A percentile compares a stretch with the other conserved stretches of the same genome.
Evolutionary conservation across 2,888 invertebrate genomes (phyloP).

Genomic region (Amphipyra tragopoginis): DNA sequence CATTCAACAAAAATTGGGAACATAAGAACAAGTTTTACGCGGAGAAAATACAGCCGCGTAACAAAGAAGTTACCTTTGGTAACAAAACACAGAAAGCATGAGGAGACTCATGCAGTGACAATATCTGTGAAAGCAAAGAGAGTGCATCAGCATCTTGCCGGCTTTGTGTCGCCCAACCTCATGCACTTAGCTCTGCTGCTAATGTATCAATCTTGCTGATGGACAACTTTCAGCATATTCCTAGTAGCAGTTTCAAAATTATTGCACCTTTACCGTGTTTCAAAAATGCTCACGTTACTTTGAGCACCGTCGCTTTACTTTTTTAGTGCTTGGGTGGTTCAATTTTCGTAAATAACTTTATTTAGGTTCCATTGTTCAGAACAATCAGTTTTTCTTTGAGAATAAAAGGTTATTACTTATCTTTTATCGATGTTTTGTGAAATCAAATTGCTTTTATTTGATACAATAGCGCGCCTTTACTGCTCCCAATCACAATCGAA

Average conservation of each 20-base stretch:
- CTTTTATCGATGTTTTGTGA: conserved; percentile 24
- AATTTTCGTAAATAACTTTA: conserved; percentile 28
- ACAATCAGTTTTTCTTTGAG: conserved; percentile 23
- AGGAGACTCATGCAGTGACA: conserved; percentile 63
- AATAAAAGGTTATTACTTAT: conserved; percentile 44
- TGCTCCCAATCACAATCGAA: conserved; percentile 44
- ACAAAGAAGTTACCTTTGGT: conserved; percentile 46
- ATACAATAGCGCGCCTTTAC: conserved; percentile 40
- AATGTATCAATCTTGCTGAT: conserved; percentile 78
- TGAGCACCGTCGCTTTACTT: neutral
- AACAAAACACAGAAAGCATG: conserved; percentile 49
- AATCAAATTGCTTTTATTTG: conserved; percentile 47
- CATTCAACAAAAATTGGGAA: conserved; percentile 44
- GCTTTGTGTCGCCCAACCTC: conserved; percentile 67
- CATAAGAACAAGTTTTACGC: conserved; percentile 38
- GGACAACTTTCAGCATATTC: conserved; percentile 49
- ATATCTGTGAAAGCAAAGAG: conserved; percentile 79
- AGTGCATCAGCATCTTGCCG: conserved; percentile 71
- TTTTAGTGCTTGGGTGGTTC: neutral
- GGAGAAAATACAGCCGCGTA: conserved; percentile 32
- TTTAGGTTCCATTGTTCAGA: conserved; percentile 20
- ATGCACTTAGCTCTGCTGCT: conserved; percentile 62
- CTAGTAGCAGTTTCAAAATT: conserved; percentile 17
- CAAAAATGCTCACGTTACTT: neutral
- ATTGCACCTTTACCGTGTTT: neutral